Evolutionary conservation across 1,140 invertebrate genomes (phyloP).

Genomic region (Elymnias hypermnestra): DNA sequence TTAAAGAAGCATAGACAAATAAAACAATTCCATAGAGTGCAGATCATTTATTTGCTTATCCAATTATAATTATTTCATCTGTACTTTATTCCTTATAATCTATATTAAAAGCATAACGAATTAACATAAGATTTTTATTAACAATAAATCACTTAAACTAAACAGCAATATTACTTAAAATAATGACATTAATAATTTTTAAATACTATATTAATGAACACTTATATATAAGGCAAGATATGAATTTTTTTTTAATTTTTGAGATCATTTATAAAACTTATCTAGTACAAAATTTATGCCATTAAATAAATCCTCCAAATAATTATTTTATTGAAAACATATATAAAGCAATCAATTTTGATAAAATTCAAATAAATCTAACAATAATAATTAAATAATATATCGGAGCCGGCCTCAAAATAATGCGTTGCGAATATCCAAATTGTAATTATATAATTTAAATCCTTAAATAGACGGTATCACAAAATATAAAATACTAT

Average conservation of each 20-base stretch:
- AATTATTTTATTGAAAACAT: conserved; percentile 14
- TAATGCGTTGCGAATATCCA: conserved; percentile 14
- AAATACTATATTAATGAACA: background rate
- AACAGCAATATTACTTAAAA: background rate
- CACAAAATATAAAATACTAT: conserved; percentile 62
- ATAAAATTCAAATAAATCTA: no score
- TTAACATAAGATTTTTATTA: conserved; percentile 12
- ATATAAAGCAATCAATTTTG: no score
- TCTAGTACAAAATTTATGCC: conserved; percentile 7
- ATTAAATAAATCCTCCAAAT: conserved; percentile 3
- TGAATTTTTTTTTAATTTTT: conserved; percentile 11
- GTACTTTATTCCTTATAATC: conserved; percentile 11
- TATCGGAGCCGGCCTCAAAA: conserved; percentile 18
- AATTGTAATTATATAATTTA: conserved; percentile 23
- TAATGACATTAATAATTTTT: background rate
- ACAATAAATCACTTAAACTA: conserved; percentile 7
- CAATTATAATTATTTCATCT: no score
- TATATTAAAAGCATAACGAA: conserved; percentile 13
- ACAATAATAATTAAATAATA: no score
- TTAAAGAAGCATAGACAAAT: no score
- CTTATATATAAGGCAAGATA: background rate
- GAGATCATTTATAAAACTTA: conserved; percentile 19
- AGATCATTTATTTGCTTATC: conserved; percentile 26
- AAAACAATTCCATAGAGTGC: conserved; percentile 14
- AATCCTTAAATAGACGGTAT: conserved; percentile 36